A percentile compares a stretch with the other conserved stretches of the same genome.
phyloP scores from a whole-genome alignment of 1,140 invertebrate genomes.

The Caenorhabditis brenneri region DNA sequence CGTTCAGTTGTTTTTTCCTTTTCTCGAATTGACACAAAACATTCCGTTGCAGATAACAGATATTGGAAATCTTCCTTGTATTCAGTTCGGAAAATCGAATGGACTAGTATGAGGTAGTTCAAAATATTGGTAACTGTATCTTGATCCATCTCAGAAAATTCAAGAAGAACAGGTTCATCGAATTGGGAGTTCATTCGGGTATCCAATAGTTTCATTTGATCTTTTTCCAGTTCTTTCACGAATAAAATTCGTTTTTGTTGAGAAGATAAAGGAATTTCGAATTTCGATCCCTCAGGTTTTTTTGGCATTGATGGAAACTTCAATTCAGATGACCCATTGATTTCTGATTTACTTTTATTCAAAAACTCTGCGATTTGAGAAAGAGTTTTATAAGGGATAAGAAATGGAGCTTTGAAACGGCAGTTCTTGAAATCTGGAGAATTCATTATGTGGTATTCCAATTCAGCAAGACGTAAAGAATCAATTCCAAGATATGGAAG shows the following conservation, averaged over 20 bases:
- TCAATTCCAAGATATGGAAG: slow-evolving; percentile 18
- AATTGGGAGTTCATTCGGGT: neutral
- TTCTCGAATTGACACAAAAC: neutral
- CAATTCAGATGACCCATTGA: neutral
- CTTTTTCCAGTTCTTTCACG: neutral
- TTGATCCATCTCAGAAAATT: neutral
- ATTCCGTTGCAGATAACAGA: neutral
- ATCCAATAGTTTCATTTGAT: neutral
- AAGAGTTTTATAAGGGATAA: neutral
- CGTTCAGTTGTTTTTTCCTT: neutral
- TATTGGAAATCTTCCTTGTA: neutral
- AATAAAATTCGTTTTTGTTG: slow-evolving; percentile 18
- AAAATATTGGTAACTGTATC: neutral
- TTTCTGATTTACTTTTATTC: neutral
- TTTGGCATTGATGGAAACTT: no score
- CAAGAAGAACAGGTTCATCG: neutral
- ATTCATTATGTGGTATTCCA: neutral
- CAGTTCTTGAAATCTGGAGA: neutral
- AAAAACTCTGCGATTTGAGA: neutral
- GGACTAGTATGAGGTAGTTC: neutral
- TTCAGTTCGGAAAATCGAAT: neutral
- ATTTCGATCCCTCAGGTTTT: neutral
- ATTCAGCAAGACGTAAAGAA: neutral
- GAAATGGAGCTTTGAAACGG: neutral
- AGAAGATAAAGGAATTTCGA: neutral